A percentile compares a stretch with the other conserved stretches of the same genome.
phyloP scores from a whole-genome alignment of 2,797 vertebrate species.

The Lagorchestes hirsutus region DNA sequence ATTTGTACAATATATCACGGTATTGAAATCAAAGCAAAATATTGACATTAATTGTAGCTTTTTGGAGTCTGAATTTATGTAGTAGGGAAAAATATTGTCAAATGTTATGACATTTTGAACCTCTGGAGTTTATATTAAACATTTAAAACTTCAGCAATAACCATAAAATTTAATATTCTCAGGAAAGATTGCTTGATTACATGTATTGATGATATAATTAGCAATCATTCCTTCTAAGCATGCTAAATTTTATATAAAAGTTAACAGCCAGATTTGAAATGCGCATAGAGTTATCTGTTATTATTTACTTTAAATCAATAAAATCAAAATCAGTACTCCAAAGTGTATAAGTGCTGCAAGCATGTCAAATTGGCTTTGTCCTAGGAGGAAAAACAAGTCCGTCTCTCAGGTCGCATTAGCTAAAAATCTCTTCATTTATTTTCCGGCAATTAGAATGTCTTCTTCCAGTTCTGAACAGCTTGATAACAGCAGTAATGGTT shows the following conservation, averaged over 20 bases:
- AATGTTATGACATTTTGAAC: not conserved
- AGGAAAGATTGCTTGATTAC: not conserved
- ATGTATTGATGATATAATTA: not conserved
- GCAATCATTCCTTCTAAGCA: not conserved
- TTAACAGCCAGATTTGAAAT: not conserved
- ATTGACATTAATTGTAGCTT: not conserved
- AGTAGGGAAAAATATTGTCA: not conserved
- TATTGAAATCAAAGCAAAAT: not conserved
- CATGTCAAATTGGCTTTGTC: not conserved
- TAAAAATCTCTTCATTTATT: not conserved
- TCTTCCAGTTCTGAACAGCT: not conserved
- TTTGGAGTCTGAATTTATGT: not conserved
- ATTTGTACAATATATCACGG: not conserved
- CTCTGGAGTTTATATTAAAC: not conserved
- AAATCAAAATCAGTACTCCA: not conserved
- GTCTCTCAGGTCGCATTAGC: not conserved
- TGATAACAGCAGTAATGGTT: not conserved
- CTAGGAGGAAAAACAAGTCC: not conserved
- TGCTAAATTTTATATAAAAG: not conserved
- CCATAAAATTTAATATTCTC: not conserved
- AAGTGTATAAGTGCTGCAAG: not conserved
- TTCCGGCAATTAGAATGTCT: not conserved
- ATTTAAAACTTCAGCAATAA: not conserved
- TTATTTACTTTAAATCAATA: not conserved
- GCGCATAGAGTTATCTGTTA: not conserved